These are phyloP conservation scores for Pelecanus crispus DNA, from an alignment of 2,113 vertebrate species.

Conservation along the genomic window DNA sequence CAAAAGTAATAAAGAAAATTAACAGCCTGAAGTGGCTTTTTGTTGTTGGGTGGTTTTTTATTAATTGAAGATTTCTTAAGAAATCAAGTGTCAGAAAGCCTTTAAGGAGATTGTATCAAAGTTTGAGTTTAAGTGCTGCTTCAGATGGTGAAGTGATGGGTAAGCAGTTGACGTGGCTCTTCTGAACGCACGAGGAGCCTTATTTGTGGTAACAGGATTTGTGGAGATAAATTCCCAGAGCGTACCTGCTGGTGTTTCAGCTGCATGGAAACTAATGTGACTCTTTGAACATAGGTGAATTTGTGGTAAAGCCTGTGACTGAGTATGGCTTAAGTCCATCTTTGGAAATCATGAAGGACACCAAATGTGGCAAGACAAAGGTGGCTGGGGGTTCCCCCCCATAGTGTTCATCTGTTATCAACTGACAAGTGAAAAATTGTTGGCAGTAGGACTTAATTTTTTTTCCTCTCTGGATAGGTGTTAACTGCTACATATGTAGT, in stretches of 20 bases:
- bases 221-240: not conserved
- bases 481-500: not conserved
- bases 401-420: not conserved
- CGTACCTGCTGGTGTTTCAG: not conserved
- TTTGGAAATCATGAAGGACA: not conserved
- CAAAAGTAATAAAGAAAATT: not conserved
- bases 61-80: not conserved
- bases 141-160: not conserved
- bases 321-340: too few species aligned
- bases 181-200: fast-evolving
- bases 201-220: not conserved
- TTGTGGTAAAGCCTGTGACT: not conserved
- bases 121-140: not conserved
- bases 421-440: not conserved
- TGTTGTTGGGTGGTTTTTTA: not conserved
- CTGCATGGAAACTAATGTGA: not conserved
- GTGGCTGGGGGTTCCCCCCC: not conserved
- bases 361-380: not conserved
- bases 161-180: not conserved
- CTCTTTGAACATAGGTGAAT: not conserved
- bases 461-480: too few species aligned
- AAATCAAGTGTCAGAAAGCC: not conserved
- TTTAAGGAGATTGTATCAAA: not conserved
- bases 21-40: not conserved
- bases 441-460: not conserved